Conservation (phyloP, 2,113 vertebrate species). For the Tragulus kanchil region DNA sequence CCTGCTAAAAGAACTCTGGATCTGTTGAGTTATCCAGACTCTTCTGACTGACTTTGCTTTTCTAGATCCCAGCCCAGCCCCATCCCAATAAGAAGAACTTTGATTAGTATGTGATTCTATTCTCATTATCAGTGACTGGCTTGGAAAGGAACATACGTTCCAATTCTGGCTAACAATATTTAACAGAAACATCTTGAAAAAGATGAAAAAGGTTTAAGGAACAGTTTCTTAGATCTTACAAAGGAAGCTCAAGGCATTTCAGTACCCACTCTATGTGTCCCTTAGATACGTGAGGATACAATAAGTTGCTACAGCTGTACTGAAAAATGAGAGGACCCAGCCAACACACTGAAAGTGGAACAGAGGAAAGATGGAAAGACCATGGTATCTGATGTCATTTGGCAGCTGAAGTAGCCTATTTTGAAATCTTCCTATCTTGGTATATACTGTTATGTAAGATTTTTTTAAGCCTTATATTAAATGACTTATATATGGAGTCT, state of each 20-base stretch:
- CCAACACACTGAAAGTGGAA: background rate
- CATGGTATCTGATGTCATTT: background rate
- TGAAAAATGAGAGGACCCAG: background rate
- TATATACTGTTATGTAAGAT: background rate
- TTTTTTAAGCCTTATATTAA: background rate
- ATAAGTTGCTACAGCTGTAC: background rate
- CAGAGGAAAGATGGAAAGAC: background rate
- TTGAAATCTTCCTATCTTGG: background rate
- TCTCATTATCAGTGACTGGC: background rate
- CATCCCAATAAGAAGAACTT: background rate
- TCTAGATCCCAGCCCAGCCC: background rate
- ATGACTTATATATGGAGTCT: background rate
- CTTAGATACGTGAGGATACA: background rate
- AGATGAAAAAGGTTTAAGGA: background rate
- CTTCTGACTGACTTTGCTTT: background rate
- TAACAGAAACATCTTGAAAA: background rate
- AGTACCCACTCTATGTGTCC: background rate
- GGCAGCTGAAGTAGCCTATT: background rate
- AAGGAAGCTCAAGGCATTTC: background rate
- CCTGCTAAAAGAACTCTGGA: background rate
- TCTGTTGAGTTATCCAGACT: background rate
- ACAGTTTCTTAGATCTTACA: background rate
- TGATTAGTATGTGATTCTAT: background rate
- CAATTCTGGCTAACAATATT: background rate
- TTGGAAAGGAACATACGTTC: background rate